Evolutionary conservation across 2,113 vertebrate species (phyloP), one percentile per base, ranked within the genome.

Genomic region (Ornithorhynchus anatinus): DNA sequence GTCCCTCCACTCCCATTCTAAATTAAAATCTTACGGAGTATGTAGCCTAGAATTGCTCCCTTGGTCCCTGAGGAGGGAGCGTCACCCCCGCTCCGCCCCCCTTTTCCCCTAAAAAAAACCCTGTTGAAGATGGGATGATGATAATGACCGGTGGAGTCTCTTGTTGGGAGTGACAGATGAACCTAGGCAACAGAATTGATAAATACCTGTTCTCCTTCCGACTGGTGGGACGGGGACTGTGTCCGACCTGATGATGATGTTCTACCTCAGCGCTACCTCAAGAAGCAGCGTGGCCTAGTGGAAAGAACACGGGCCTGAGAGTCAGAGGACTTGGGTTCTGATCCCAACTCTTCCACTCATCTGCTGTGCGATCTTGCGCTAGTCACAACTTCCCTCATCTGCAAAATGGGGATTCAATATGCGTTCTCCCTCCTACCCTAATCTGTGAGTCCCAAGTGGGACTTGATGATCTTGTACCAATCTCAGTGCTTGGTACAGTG

Each of bases 371-470:
- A 42, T 15, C 10, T 60, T 57, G 63, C 59, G 23, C n/a, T 56
- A 65, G 48, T 54, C 54, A 59, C 35, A 59, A 73, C 19, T 64
- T 31, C 72, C 14, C 17, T 64, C 17, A 67, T 35, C 31, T 66
- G 5, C 61, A 53, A 62, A 61, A 61, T 66, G 19, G 29, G 10
- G 11, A 5, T 69, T n/a, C n/a, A n/a, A n/a, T n/a, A n/a, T n/a
- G n/a, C n/a, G n/a, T n/a, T n/a, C n/a, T n/a, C n/a, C n/a, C n/a
- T n/a, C n/a, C n/a, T n/a, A n/a, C n/a, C n/a, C n/a, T n/a, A n/a
- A n/a, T n/a, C n/a, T n/a, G n/a, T n/a, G n/a, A n/a, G n/a, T n/a
- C n/a, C n/a, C n/a, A n/a, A n/a, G n/a, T n/a, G n/a, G n/a, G n/a
- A n/a, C n/a, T n/a, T n/a, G n/a, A n/a, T n/a, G n/a, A n/a, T n/a